Percentiles rank a stretch among this genome's conserved stretches.
Conservation (phyloP, 1,140 invertebrate genomes). For the Wiebesia pumilae region DNA sequence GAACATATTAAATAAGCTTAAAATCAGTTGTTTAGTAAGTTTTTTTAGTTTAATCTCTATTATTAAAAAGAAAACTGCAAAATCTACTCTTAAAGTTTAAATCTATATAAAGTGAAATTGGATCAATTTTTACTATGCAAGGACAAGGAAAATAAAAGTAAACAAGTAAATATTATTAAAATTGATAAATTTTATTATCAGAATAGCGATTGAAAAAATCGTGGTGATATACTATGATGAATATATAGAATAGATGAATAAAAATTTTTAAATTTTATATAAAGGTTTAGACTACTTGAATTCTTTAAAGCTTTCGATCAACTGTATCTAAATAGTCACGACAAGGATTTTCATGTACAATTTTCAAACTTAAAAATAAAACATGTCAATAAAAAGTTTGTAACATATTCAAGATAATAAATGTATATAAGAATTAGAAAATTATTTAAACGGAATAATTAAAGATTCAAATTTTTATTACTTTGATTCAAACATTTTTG, state of each 20-base stretch:
- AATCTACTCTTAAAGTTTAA: no score
- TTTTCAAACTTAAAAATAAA: constrained; percentile 23
- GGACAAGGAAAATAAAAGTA: no score
- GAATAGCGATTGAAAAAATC: not conserved
- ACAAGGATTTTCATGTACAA: constrained; percentile 11
- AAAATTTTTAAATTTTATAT: not conserved
- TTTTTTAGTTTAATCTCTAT: no score
- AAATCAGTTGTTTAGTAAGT: no score
- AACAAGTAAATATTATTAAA: no score
- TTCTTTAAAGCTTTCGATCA: constrained; percentile 7
- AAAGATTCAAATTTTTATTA: not conserved
- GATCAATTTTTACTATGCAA: no score
- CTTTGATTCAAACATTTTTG: constrained; percentile 21
- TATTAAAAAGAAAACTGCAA: no score
- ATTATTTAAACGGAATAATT: not conserved
- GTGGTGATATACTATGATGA: not conserved
- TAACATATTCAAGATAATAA: no score
- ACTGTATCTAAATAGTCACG: not conserved
- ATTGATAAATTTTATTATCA: not conserved
- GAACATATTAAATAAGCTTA: no score
- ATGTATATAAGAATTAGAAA: no score
- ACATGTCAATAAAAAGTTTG: not conserved
- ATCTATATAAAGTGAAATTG: no score
- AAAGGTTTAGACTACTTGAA: not conserved
- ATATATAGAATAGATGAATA: no score